phyloP scores from a whole-genome alignment of 2,113 vertebrate species.

The Platycercus adscitus region DNA sequence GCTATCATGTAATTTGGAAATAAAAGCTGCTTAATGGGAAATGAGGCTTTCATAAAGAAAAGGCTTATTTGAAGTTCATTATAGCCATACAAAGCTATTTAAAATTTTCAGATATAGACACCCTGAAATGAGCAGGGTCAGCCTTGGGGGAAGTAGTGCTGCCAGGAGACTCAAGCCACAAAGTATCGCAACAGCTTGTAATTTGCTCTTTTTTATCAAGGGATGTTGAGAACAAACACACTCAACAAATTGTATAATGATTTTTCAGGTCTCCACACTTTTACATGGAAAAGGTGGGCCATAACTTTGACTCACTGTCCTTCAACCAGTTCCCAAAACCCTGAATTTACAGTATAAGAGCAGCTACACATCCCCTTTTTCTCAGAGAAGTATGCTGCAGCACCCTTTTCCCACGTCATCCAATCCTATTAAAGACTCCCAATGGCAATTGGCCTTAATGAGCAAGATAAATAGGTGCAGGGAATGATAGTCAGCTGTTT shows the following conservation, averaged over 20 bases:
- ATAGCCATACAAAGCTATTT: not conserved
- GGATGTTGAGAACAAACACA: not conserved
- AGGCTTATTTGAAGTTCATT: slow-evolving; percentile 10
- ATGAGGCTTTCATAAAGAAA: not conserved
- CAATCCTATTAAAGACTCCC: not conserved
- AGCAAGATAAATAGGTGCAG: not conserved
- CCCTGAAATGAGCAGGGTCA: slow-evolving; percentile 9
- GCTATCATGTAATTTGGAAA: not conserved
- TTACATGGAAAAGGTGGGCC: not conserved
- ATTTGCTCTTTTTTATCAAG: not conserved
- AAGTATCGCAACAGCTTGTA: not conserved
- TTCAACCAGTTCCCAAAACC: not conserved
- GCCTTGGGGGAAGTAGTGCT: not conserved
- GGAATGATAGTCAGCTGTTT: not conserved
- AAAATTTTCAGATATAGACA: not conserved
- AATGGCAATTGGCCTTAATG: not conserved
- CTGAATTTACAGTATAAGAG: not conserved
- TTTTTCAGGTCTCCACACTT: not conserved
- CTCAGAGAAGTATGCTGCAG: not conserved
- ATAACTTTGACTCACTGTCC: not conserved
- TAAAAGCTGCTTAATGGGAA: not conserved
- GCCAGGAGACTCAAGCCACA: slow-evolving; percentile 14
- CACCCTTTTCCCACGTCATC: not conserved
- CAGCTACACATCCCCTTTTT: not conserved
- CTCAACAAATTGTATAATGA: fast-evolving